A percentile compares a stretch with the other conserved stretches of the same genome.
Evolutionary conservation across 2,888 invertebrate species (phyloP).

Genomic region (Dascillus cervinus): DNA sequence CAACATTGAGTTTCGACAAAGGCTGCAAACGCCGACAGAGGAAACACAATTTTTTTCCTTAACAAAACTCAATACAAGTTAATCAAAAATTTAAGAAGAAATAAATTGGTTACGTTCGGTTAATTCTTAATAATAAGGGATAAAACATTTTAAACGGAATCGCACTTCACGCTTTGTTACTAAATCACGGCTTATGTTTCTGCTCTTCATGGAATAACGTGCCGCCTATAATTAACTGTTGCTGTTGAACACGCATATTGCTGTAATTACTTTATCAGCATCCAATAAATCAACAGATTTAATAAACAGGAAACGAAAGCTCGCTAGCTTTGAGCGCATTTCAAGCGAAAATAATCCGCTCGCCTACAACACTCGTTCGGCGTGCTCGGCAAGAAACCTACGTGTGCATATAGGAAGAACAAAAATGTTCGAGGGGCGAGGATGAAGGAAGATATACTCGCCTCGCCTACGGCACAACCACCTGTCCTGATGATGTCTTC

Average conservation of each 20-base stretch:
- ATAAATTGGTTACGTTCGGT: too few species aligned
- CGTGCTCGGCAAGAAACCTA: too few species aligned
- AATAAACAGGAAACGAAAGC: too few species aligned
- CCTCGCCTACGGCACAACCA: slow-evolving; percentile 20
- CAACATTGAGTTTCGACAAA: too few species aligned
- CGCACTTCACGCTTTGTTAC: slow-evolving; percentile 7
- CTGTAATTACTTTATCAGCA: slow-evolving; percentile 9
- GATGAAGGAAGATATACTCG: slow-evolving; percentile 14
- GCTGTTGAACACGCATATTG: slow-evolving; percentile 9
- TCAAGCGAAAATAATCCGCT: too few species aligned
- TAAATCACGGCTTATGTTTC: slow-evolving; percentile 1
- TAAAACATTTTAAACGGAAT: slow-evolving; percentile 6
- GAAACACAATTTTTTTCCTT: too few species aligned
- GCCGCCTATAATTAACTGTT: slow-evolving; percentile 10
- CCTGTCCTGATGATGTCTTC: slow-evolving; percentile 25
- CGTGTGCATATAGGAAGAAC: slow-evolving; percentile 3
- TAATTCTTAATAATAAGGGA: slow-evolving; percentile 3
- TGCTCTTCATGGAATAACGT: slow-evolving; percentile 3
- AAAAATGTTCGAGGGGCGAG: slow-evolving; percentile 9
- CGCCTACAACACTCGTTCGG: too few species aligned
- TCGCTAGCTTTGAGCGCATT: too few species aligned
- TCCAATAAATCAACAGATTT: slow-evolving; percentile 1
- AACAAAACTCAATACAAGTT: too few species aligned
- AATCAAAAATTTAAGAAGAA: too few species aligned
- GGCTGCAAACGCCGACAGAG: too few species aligned